Base-by-base conservation (phyloP, 2,888 invertebrate species). In the Caenorhabditis sp. region DNA sequence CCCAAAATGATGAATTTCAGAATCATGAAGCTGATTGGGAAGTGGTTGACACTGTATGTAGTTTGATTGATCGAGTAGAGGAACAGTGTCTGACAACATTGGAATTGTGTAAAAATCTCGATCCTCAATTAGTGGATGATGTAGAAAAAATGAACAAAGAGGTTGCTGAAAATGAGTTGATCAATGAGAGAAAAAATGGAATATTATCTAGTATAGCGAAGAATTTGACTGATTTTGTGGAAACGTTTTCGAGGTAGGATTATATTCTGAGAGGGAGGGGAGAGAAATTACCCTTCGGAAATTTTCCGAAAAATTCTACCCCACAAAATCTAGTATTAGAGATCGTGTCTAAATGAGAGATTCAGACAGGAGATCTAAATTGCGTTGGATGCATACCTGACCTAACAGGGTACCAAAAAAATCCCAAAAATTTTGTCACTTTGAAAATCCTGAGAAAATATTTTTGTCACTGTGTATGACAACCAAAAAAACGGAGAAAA, bases 171-270 rank as follows among this genome's bases (percentile, higher is more conserved):
- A 43, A 43, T 14, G 50, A 63, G 17, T 24, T 21, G 24, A 21
- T 49, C 3, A 62, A 61, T 10, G 26, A 61, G 51, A 19, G 3
- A 17, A 54, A 60, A 6, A 37, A 4, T 0, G 58, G 26, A 19
- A 17, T 24, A 1, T 37, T 70, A 36, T 12, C 3, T 17, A 26
- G 21, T n/a, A 62, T 70, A 23, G 58, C 66, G 1, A 64, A 54
- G 19, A 68, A 68, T 50, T 60, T 76, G 59, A 66, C 27, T 21
- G 65, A 65, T 24, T 76, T 76, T 54, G 66, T 68, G 3, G 53
- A 37, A 0, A 36, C 59, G 10, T 71, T 76, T 51, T 58, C 59
- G 14, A 67, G 57, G 57, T 58, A 36, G 36, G 36, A 8, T 36
- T 36, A n/a, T n/a, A n/a, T 31, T 31, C 5, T 31, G 31, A 31